Evolutionary conservation across 2,888 invertebrate genomes (phyloP), one percentile per base, ranked within the genome.

Genomic region (Phyto melanocephala): DNA sequence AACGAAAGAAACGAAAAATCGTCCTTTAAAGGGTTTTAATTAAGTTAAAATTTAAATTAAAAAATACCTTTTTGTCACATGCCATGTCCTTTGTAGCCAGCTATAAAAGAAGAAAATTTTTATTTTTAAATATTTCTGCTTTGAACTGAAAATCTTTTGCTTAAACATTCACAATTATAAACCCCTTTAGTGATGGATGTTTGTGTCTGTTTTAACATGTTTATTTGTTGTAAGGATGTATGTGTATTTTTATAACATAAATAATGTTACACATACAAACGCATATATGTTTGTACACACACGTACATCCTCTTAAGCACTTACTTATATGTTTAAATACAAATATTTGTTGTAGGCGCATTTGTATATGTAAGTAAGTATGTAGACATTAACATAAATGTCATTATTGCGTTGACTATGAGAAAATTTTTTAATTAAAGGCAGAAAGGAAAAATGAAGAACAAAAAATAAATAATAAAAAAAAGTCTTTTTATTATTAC

Each of bases 401-500:
- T 47, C 65, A 65, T 75, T 65, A 65, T 74, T 65, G 56, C 65
- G 20, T 75, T 65, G 33, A 65, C 45, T 22, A 54, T 56, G 45
- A 65, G 58, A 45, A 40, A 28, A 47, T 47, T 47, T 65, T 75
- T 75, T 65, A 75, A 75, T 75, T 75, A 75, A 75, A 75, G 65
- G 63, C 17, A 56, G 11, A 56, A 75, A 65, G 42, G 60, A 42
- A 37, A 37, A 37, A 37, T 33, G 7, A 37, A 37, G 37, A 15
- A 1, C 17, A 45, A 62, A 20, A 63, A 42, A 20, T 20, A 56
- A 45, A 20, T 40, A 28, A 63, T 28, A 63, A 15, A 68, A 37
- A 68, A 56, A 42, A 17, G n/a, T 33, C 1, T 15, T 11, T n/a
- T 13, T n/a, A n/a, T 24, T 24, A 8, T 28, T 28, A 54, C 24